phyloP scores from a whole-genome alignment of 2,888 invertebrate species.

The Drosophila neotestacea region DNA sequence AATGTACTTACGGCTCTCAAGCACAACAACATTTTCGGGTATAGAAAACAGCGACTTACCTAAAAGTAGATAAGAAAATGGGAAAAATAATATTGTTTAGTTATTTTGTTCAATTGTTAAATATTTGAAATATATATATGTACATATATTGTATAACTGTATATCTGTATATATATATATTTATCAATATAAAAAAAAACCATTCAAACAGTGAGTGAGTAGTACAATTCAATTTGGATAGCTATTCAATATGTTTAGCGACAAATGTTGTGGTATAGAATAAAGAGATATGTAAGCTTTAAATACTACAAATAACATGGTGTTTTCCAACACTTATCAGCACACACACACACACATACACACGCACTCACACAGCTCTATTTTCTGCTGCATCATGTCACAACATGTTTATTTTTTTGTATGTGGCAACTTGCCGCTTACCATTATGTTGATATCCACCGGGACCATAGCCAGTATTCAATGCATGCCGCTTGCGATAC shows the following conservation, averaged over 20 bases:
- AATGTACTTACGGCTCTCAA: conserved; percentile 80
- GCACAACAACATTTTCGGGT: conserved; percentile 81
- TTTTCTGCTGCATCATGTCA: conserved; percentile 25
- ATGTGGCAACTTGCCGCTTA: conserved; percentile 44
- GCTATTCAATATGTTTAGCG: conserved; percentile 71
- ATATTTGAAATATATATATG: conserved; percentile 11
- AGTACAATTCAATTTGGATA: conserved; percentile 74
- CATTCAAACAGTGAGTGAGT: conserved; percentile 79
- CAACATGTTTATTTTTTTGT: too few relatives aligned
- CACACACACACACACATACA: background rate
- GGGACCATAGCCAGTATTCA: conserved; percentile 45
- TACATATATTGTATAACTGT: background rate
- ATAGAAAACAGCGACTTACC: conserved; percentile 81
- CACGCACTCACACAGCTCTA: background rate
- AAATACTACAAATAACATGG: background rate
- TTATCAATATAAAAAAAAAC: conserved; percentile 26
- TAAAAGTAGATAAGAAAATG: conserved; percentile 50
- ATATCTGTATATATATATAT: conserved; percentile 16
- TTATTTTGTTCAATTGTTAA: conserved; percentile 20
- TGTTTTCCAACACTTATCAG: conserved; percentile 18
- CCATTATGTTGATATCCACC: conserved; percentile 64
- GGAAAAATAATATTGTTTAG: conserved; percentile 34
- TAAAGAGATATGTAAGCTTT: background rate
- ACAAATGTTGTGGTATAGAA: conserved; percentile 64
- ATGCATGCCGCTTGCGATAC: conserved; percentile 63